These are phyloP conservation scores for Globia sparganii DNA, from an alignment of 2,888 invertebrate species.

Conservation along the genomic window DNA sequence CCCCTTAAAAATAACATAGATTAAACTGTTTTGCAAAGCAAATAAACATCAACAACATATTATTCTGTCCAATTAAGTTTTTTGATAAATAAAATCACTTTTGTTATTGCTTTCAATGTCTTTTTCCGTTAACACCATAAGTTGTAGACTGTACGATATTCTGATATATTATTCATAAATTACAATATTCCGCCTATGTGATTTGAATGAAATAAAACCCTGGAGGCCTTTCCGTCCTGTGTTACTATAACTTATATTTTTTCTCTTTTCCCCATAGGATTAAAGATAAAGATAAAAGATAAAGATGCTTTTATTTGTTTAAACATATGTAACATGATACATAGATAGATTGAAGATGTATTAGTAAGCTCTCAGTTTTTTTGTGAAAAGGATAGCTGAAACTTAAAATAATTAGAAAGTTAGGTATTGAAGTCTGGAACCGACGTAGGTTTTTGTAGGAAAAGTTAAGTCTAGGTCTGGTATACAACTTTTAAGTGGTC, in stretches of 20 bases:
- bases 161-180: slow-evolving; percentile 36
- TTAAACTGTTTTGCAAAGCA: background rate
- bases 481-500: background rate
- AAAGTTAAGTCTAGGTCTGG: background rate
- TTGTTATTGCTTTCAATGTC: background rate
- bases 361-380: background rate
- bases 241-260: slow-evolving; percentile 41
- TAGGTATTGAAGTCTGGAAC: background rate
- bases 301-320: too few relatives aligned
- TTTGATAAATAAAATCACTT: background rate
- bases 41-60: background rate
- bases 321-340: too few relatives aligned
- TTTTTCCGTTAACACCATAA: slow-evolving; percentile 2
- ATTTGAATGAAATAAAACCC: slow-evolving; percentile 53
- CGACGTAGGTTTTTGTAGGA: background rate
- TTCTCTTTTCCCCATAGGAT: slow-evolving; percentile 10
- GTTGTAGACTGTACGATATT: background rate
- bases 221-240: slow-evolving; percentile 20
- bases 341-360: background rate
- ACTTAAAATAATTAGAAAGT: slow-evolving; percentile 14
- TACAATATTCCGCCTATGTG: slow-evolving; percentile 26
- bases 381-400: background rate
- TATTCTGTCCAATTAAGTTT: background rate
- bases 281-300: too few relatives aligned
- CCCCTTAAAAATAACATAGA: background rate